Base-by-base conservation (phyloP, 2,113 vertebrate species). In the Lampris incognitus region DNA sequence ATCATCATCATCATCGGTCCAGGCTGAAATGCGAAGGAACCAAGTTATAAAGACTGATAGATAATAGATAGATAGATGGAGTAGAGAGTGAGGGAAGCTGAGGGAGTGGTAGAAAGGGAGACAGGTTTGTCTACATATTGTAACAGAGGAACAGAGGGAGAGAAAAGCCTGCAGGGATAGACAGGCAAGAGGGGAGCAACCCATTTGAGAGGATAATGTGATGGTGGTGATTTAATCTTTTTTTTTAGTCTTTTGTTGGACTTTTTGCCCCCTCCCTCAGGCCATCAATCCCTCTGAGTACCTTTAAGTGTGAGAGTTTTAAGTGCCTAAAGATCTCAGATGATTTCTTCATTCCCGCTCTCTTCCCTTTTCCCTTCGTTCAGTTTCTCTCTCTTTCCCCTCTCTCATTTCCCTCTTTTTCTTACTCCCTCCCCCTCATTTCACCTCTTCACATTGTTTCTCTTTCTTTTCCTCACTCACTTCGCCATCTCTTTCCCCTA, bases 221-320 rank as follows among this genome's bases (percentile, higher is more conserved):
- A 88, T 84, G 94, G 95, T 96, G 96, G 97, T 96, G 95, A 95
- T 98, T 97, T 97, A 97, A 98, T 98, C 97, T 96, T 91, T 92
- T 95, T 94, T 95, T 95, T 92, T 91, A 95, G 95, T 94, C 76
- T 89, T 85, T 91, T 90, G 87, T 86, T 87, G 82, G 86, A 86
- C 88, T 87, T 87, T 85, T 81, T 85, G 80, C 76, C 88, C 85
- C 79, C 84, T 86, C 81, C 83, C 79, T 85, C 74, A 75, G 61
- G 81, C 83, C 80, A 83, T 93, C 94, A 93, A 95, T 96, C 96
- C 96, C 93, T 94, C 92, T 91, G 92, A 95, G 95, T 94, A 93
- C 95, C 95, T 94, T 96, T 96, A 97, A 95, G 92, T 89, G 92
- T 95, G 93, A 95, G 94, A 95, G 95, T 92, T 96, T 24, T 95